These are phyloP conservation scores for Auanema sp. DNA, from an alignment of 2,888 invertebrate species.

Conservation along the genomic window DNA sequence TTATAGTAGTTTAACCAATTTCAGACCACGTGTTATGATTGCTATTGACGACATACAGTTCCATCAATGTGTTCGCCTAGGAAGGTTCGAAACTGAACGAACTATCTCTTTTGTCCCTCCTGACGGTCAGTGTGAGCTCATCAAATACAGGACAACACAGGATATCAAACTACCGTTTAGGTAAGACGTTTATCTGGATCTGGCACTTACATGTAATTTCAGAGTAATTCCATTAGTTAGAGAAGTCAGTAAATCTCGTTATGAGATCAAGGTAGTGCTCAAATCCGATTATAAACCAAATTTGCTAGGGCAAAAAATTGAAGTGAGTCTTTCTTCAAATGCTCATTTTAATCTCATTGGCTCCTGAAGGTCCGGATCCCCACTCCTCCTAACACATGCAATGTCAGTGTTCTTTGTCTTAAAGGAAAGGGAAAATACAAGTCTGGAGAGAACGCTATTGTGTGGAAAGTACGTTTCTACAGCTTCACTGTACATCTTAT, in stretches of 20 bases:
- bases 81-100: conserved; percentile 99
- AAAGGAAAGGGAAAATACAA: conserved; percentile 98
- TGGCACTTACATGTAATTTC: conserved; percentile 50
- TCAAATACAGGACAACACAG: conserved; percentile 99
- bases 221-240: conserved; percentile 96
- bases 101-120: conserved; percentile 99
- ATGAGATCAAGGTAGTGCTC: conserved; percentile 96
- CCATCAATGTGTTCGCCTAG: conserved; percentile 97
- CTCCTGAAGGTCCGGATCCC: conserved; percentile 78
- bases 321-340: conserved; percentile 68
- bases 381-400: conserved; percentile 95
- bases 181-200: conserved; percentile 15
- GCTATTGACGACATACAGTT: conserved; percentile 99
- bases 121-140: conserved; percentile 97
- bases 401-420: conserved; percentile 94
- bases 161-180: conserved; percentile 95
- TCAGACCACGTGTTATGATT: conserved; percentile 83
- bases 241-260: conserved; percentile 95
- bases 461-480: conserved; percentile 77
- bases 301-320: conserved; percentile 94
- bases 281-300: conserved; percentile 99
- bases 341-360: not conserved
- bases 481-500: too few species aligned
- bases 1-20: conserved; percentile 8
- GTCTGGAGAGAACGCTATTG: conserved; percentile 97